Evolutionary conservation across 2,888 invertebrate species (phyloP), one percentile per base, ranked within the genome.

Genomic region (Zygogramma bicolorata): DNA sequence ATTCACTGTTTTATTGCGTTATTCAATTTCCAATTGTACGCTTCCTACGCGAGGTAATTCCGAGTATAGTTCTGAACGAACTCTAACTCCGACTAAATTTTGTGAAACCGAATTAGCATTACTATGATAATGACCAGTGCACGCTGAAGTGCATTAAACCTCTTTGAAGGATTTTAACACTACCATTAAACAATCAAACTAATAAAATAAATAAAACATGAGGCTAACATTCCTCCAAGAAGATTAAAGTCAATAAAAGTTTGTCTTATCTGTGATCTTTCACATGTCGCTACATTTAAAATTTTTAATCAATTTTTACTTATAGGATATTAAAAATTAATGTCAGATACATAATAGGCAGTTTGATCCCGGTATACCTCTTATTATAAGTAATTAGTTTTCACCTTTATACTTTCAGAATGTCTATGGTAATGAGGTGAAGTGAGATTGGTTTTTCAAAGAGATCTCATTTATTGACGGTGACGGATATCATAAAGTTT

Each of bases 151-250:
- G 65, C 76, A 73, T 76, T 71, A 76, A 72, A 68, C 67, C 68
- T 67, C 71, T 25, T 61, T 74, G 72, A 76, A 76, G 71, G 62
- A 67, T 76, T 71, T 75, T 75, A 75, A 73, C 75, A 73, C 72
- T 18, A 69, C 59, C 73, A 75, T 75, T 69, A 76, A 76, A 74
- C 68, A 70, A 70, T 74, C 68, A 74, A 74, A 76, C 72, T 62
- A 65, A 68, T 53, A 66, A 62, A 69, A 70, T 65, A 65, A 73
- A 73, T 73, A 73, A 69, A 65, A 73, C 68, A 67, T 61, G 71
- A 67, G 58, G 53, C 57, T 63, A 38, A 71, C 71, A 66, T 71
- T 71, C 68, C 71, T 40, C 53, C n/a, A 59, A 34, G 62, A 59
- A 25, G 68, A 53, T 61, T 40, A 58, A 49, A 40, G 49, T 62